phyloP scores from a whole-genome alignment of 2,113 vertebrate genomes.

The Numida meleagris region DNA sequence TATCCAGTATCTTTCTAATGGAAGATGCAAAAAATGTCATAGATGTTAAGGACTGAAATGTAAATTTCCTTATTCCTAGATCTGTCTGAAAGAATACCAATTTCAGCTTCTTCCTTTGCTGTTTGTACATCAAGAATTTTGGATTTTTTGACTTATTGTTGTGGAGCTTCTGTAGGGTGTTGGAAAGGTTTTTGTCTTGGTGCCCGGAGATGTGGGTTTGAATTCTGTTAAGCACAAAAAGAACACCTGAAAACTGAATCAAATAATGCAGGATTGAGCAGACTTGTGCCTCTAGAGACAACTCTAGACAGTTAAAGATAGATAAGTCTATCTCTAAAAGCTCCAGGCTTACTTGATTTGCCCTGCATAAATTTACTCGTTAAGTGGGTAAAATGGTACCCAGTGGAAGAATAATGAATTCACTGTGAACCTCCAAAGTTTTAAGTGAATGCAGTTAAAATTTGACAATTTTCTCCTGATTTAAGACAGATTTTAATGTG shows the following conservation, averaged over 20 bases:
- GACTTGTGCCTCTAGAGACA: neutral
- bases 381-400: neutral
- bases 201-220: neutral
- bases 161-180: neutral
- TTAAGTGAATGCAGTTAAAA: neutral
- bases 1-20: neutral
- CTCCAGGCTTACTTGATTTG: conserved; percentile 8
- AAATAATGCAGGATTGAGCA: neutral
- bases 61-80: neutral
- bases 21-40: neutral
- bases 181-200: neutral
- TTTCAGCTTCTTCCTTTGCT: neutral
- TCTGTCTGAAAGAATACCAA: neutral
- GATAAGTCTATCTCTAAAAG: neutral
- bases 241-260: neutral
- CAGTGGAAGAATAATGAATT: neutral
- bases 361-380: neutral
- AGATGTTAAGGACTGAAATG: neutral
- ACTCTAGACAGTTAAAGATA: neutral
- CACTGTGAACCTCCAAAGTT: neutral
- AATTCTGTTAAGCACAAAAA: neutral
- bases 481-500: neutral
- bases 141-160: neutral
- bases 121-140: neutral
- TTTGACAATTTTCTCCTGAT: neutral